Percentiles rank a stretch among this genome's conserved stretches.
Conservation (phyloP, 1,140 invertebrate genomes). For the Dreissena rostriformis region DNA sequence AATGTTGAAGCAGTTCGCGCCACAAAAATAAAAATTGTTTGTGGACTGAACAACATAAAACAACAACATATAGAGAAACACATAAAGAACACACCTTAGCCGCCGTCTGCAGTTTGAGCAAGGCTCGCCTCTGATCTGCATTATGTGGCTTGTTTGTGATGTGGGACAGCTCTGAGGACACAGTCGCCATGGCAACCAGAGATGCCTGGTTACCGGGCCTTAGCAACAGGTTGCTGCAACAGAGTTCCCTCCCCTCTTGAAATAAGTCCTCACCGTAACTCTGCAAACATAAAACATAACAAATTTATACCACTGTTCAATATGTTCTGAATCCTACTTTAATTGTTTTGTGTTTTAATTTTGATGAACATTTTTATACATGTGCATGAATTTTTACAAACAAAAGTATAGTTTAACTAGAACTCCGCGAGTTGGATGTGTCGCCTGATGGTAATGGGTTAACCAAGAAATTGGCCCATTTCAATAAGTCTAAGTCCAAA, state of each 20-base stretch:
- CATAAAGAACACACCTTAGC: constrained; percentile 29
- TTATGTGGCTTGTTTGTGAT: constrained; percentile 38
- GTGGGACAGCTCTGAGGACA: constrained; percentile 15
- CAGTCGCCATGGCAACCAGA: constrained; percentile 5
- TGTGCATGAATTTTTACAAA: too few relatives aligned
- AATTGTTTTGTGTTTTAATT: too few relatives aligned
- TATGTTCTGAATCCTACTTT: too few relatives aligned
- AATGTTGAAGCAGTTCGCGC: too few relatives aligned
- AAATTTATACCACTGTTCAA: too few relatives aligned
- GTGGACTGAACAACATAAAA: background rate
- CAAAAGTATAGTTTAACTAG: too few relatives aligned
- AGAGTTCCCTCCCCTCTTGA: constrained; percentile 14
- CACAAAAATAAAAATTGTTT: too few relatives aligned
- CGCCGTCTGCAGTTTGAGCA: constrained; percentile 17
- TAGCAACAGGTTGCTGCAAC: constrained; percentile 42
- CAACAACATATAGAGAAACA: background rate
- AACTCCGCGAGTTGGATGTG: too few relatives aligned
- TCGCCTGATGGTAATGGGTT: too few relatives aligned
- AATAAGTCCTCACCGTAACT: constrained; percentile 42
- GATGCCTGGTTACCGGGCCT: constrained; percentile 4
- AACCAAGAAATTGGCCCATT: too few relatives aligned
- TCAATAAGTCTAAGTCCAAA: too few relatives aligned
- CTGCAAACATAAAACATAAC: constrained; percentile 10
- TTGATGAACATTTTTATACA: too few relatives aligned
- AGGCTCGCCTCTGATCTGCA: constrained; percentile 4